These are phyloP conservation scores for Camelus dromedarius DNA, from an alignment of 2,113 vertebrate genomes.

Conservation along the genomic window DNA sequence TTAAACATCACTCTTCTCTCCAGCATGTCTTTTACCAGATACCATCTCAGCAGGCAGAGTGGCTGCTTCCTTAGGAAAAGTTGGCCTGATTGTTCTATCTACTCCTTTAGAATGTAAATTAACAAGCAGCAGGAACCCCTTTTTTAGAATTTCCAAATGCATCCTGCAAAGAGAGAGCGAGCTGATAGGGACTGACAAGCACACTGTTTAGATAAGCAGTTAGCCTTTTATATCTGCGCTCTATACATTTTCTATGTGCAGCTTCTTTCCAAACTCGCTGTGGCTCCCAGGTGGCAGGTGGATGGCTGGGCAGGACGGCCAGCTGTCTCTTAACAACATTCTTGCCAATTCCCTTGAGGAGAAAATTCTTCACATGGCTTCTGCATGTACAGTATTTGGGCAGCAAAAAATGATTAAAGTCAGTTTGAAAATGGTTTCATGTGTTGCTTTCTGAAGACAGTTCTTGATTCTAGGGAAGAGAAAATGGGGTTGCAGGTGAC, in stretches of 20 bases:
- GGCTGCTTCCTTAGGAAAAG: conserved; percentile 55
- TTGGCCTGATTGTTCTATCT: conserved; percentile 49
- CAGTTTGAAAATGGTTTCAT: conserved; percentile 85
- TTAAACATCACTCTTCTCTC: conserved; percentile 40
- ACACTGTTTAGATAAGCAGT: conserved; percentile 83
- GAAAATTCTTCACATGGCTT: conserved; percentile 88
- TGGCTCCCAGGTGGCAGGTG: conserved; percentile 97
- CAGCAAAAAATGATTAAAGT: conserved; percentile 89
- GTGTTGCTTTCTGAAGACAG: conserved; percentile 57
- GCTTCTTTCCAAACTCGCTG: conserved; percentile 97
- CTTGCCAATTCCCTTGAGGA: conserved; percentile 83
- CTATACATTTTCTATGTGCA: conserved; percentile 97
- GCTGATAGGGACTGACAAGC: conserved; percentile 79
- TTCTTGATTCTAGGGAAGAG: conserved; percentile 31
- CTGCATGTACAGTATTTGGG: conserved; percentile 91
- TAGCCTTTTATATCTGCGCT: conserved; percentile 95
- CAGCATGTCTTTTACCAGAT: conserved; percentile 41
- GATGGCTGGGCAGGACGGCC: conserved; percentile 93
- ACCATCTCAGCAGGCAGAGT: conserved; percentile 50
- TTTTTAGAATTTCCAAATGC: conserved; percentile 78
- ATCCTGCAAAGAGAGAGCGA: conserved; percentile 79
- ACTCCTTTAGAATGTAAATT: conserved; percentile 65
- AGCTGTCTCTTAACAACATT: conserved; percentile 95
- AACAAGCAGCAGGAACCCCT: conserved; percentile 60
- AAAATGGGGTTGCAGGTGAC: not conserved